A percentile compares a stretch with the other conserved stretches of the same genome.
These are phyloP conservation scores for Druon quercuslanigerum DNA, from an alignment of 1,140 invertebrate species.

Conservation along the genomic window DNA sequence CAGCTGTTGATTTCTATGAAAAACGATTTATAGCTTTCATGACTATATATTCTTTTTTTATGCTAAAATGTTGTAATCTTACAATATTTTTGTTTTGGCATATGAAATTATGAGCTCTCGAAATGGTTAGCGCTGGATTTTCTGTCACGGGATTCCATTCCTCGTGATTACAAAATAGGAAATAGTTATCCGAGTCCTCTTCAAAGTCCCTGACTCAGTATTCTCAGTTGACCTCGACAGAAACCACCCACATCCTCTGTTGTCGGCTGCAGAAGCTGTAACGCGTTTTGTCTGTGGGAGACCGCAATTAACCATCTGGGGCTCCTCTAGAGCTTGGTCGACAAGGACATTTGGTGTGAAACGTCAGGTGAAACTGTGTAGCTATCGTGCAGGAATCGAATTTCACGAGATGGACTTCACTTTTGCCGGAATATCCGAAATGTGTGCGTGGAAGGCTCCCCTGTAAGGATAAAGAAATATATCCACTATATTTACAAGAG, in stretches of 20 bases:
- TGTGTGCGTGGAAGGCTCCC: background rate
- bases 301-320: conserved; percentile 70
- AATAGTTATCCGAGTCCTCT: conserved; percentile 31
- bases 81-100: too few species aligned
- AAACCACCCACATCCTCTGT: conserved; percentile 48
- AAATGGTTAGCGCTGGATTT: background rate
- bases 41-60: too few species aligned
- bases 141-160: background rate
- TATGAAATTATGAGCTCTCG: background rate
- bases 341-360: conserved; percentile 62
- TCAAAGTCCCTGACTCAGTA: conserved; percentile 41
- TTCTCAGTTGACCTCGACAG: conserved; percentile 33
- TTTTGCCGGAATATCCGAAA: background rate
- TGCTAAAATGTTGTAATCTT: too few species aligned
- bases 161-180: background rate
- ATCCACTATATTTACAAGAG: background rate
- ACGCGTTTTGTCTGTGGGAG: conserved; percentile 65
- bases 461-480: background rate
- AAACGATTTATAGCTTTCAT: too few species aligned
- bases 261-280: conserved; percentile 60
- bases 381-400: conserved; percentile 28
- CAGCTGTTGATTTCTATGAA: too few species aligned
- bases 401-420: conserved; percentile 22
- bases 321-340: conserved; percentile 56
- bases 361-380: conserved; percentile 58